These are phyloP conservation scores for Coregonus sp. DNA, from an alignment of 2,797 vertebrate species.

Conservation along the genomic window DNA sequence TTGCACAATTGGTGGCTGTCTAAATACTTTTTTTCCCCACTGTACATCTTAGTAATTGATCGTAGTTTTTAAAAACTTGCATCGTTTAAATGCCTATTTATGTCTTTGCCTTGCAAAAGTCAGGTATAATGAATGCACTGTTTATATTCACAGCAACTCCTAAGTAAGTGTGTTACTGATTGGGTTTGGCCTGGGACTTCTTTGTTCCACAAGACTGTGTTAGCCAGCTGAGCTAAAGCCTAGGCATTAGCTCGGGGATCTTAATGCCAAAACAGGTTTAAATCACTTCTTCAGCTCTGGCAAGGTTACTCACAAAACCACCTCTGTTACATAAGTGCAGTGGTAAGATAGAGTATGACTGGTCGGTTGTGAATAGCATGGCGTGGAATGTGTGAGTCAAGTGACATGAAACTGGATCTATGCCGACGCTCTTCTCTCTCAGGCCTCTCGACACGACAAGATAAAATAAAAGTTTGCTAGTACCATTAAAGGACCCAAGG, in stretches of 20 bases:
- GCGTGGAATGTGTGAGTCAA: constrained; percentile 64
- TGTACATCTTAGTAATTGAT: not conserved
- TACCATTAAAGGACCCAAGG: constrained; percentile 27
- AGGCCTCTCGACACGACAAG: constrained; percentile 40
- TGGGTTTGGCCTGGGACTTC: not conserved
- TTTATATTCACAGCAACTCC: constrained; percentile 1
- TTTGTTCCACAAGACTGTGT: too few species aligned
- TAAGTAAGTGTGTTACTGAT: not conserved
- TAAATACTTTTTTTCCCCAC: too few species aligned
- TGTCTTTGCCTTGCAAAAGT: not conserved
- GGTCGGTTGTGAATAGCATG: constrained; percentile 52
- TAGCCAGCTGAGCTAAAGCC: not conserved
- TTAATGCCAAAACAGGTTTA: too few species aligned
- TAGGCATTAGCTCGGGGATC: not conserved
- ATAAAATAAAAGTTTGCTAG: constrained; percentile 48
- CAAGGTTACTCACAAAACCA: not conserved
- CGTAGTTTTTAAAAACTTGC: not conserved
- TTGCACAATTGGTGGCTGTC: too few species aligned
- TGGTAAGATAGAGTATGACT: constrained; percentile 17
- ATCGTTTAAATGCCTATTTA: constrained; percentile 3
- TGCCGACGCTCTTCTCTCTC: constrained; percentile 57
- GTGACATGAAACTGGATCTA: constrained; percentile 62
- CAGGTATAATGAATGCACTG: not conserved
- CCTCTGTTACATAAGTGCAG: not conserved
- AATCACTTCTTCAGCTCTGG: not conserved